A percentile compares a stretch with the other conserved stretches of the same genome.
These are phyloP conservation scores for Pseudomyrmex flavicornis DNA, from an alignment of 1,140 invertebrate species.

Conservation along the genomic window DNA sequence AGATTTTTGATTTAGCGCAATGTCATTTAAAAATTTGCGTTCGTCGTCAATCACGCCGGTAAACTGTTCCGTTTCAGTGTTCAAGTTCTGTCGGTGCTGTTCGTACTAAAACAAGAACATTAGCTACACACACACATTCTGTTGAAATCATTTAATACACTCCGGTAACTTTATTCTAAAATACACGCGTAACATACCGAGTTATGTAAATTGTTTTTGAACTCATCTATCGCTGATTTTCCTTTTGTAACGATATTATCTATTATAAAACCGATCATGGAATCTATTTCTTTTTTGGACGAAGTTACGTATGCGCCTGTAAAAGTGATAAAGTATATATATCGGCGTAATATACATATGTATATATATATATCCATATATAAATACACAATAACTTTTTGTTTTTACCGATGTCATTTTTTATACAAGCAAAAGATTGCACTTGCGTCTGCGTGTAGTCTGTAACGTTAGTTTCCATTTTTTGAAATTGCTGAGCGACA, in stretches of 20 bases:
- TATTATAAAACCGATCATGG: constrained; percentile 71
- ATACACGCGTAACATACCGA: constrained; percentile 71
- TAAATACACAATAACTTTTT: constrained; percentile 28
- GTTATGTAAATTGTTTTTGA: constrained; percentile 69
- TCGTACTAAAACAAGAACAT: constrained; percentile 69
- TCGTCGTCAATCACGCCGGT: constrained; percentile 71
- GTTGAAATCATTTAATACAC: constrained; percentile 12
- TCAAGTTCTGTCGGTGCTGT: constrained; percentile 75
- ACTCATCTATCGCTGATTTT: constrained; percentile 59
- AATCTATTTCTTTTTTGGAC: constrained; percentile 69
- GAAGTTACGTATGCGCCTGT: constrained; percentile 63
- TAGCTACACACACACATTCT: too few relatives aligned
- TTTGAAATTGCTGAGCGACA: constrained; percentile 72
- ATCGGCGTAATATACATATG: background rate
- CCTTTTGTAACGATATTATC: constrained; percentile 68
- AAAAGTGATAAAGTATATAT: constrained; percentile 39
- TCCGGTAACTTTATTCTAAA: background rate
- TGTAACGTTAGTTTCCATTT: constrained; percentile 75
- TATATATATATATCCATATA: background rate
- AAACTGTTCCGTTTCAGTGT: constrained; percentile 67
- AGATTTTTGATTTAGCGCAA: constrained; percentile 67
- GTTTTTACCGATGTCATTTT: constrained; percentile 75
- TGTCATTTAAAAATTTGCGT: constrained; percentile 63
- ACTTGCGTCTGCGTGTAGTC: constrained; percentile 73
- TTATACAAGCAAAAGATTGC: constrained; percentile 75